phyloP scores from a whole-genome alignment of 2,888 invertebrate genomes.

The Caenorhabditis sp. region DNA sequence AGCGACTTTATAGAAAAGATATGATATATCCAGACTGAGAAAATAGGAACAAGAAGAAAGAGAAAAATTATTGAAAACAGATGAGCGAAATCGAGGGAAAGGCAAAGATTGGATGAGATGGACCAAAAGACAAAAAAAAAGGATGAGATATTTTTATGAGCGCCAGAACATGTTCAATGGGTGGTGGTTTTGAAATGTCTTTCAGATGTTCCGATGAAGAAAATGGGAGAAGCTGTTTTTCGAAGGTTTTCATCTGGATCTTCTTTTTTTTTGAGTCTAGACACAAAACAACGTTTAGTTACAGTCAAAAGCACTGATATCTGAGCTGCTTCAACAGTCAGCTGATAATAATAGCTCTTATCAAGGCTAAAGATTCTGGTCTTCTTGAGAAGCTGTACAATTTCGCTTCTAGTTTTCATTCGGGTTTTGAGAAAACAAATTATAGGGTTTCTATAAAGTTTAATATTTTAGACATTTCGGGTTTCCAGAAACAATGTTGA shows the following conservation, averaged over 20 bases:
- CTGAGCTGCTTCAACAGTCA: too few species aligned
- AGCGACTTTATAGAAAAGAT: neutral
- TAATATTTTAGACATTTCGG: too few species aligned
- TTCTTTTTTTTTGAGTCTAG: too few species aligned
- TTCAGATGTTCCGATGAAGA: constrained; percentile 11
- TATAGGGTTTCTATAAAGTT: too few species aligned
- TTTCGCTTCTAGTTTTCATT: too few species aligned
- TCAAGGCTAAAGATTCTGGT: too few species aligned
- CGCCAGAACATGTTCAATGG: constrained; percentile 34
- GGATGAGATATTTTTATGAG: constrained; percentile 17
- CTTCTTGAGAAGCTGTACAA: too few species aligned
- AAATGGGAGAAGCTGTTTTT: neutral
- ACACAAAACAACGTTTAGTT: too few species aligned
- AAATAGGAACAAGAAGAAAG: neutral
- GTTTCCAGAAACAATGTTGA: too few species aligned
- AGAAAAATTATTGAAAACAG: constrained; percentile 49
- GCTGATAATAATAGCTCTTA: too few species aligned
- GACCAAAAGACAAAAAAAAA: neutral
- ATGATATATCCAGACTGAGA: constrained; percentile 7
- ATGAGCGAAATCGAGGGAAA: constrained; percentile 4
- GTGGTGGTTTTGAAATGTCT: constrained; percentile 21
- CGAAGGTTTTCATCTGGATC: neutral
- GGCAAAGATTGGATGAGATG: neutral
- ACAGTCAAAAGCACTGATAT: too few species aligned
- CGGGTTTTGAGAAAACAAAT: too few species aligned